phyloP scores from a whole-genome alignment of 2,797 vertebrate genomes.

The Erpetoichthys calabaricus region DNA sequence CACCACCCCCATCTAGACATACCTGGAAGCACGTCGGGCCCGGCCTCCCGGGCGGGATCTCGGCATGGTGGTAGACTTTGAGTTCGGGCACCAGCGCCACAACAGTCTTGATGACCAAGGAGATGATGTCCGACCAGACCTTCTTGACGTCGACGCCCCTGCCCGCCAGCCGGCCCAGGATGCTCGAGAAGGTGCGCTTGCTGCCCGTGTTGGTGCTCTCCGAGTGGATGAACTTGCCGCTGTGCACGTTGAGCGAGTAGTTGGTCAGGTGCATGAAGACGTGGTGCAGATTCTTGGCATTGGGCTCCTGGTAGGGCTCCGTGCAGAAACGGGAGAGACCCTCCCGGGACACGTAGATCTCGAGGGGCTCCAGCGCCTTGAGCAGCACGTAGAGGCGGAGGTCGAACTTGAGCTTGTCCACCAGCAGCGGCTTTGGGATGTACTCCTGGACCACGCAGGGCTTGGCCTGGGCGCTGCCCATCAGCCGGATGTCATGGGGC shows the following conservation, averaged over 20 bases:
- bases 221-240: slow-evolving; percentile 83
- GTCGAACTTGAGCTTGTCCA: slow-evolving; percentile 94
- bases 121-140: slow-evolving; percentile 91
- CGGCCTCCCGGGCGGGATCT: slow-evolving; percentile 79
- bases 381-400: slow-evolving; percentile 90
- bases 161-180: slow-evolving; percentile 71
- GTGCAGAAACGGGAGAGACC: slow-evolving; percentile 94
- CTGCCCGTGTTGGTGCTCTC: slow-evolving; percentile 81
- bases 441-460: slow-evolving; percentile 91
- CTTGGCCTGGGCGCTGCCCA: slow-evolving; percentile 56
- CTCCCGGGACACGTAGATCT: slow-evolving; percentile 93
- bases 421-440: slow-evolving; percentile 79
- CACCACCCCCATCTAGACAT: slow-evolving; percentile 7
- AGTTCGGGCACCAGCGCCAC: slow-evolving; percentile 86
- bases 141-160: slow-evolving; percentile 83
- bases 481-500: slow-evolving; percentile 61
- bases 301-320: slow-evolving; percentile 87
- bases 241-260: slow-evolving; percentile 92
- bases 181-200: slow-evolving; percentile 88
- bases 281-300: slow-evolving; percentile 77
- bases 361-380: slow-evolving; percentile 80
- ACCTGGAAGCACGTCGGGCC: slow-evolving; percentile 96
- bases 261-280: slow-evolving; percentile 97
- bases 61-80: slow-evolving; percentile 81
- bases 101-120: slow-evolving; percentile 87